These are phyloP conservation scores for Campoletis sonorensis DNA, from an alignment of 1,140 invertebrate species.

Conservation along the genomic window DNA sequence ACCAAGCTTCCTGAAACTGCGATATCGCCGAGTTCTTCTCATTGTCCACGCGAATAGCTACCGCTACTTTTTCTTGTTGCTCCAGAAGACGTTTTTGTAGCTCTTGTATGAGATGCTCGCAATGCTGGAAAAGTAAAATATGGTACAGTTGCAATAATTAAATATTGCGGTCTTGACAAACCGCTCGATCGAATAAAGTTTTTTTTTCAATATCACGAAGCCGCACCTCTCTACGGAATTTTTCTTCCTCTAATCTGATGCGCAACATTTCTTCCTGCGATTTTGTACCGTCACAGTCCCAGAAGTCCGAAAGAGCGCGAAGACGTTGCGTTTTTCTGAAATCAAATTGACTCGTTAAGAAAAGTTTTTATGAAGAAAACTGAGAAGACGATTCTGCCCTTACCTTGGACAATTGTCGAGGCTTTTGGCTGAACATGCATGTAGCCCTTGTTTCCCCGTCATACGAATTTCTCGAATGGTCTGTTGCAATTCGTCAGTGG, in stretches of 20 bases:
- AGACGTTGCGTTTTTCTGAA: constrained; percentile 66
- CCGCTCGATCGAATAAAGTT: not conserved
- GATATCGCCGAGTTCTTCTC: constrained; percentile 84
- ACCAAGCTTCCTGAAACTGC: constrained; percentile 80
- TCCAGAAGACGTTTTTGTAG: constrained; percentile 84
- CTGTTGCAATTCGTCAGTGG: constrained; percentile 19
- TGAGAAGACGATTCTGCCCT: not conserved
- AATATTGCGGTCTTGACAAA: not conserved
- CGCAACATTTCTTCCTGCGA: constrained; percentile 70
- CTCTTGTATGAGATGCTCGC: constrained; percentile 85
- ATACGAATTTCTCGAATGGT: constrained; percentile 13
- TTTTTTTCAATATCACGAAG: constrained; percentile 38
- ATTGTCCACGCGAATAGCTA: constrained; percentile 85
- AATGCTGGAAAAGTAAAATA: constrained; percentile 79
- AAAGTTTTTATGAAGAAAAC: not conserved
- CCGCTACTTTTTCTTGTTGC: constrained; percentile 86
- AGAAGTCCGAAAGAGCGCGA: constrained; percentile 77
- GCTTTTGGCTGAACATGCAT: constrained; percentile 18
- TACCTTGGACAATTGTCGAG: constrained; percentile 39
- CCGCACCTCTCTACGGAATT: constrained; percentile 82
- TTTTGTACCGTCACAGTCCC: constrained; percentile 72
- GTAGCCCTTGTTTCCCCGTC: not conserved
- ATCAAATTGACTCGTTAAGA: constrained; percentile 14
- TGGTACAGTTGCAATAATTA: constrained; percentile 21
- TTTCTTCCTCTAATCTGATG: constrained; percentile 85